Percentiles rank a stretch among this genome's conserved stretches.
These are phyloP conservation scores for Vannuccia rotundouncinata DNA, from an alignment of 2,888 invertebrate genomes.

Conservation along the genomic window DNA sequence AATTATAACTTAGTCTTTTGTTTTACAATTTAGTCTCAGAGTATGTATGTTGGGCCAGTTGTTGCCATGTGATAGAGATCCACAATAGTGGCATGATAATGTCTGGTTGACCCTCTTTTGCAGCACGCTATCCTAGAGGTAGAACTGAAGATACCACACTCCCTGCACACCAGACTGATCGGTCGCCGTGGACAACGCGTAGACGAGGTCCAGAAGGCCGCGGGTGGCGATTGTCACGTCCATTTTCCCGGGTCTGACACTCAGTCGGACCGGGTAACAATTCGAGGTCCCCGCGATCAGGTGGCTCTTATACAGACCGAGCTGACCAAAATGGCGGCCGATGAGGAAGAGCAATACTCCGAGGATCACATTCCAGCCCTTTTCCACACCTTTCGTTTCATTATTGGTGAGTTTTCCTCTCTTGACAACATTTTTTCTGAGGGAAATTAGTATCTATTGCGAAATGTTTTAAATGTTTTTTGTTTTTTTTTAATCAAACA, in stretches of 20 bases:
- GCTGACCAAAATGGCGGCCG: neutral
- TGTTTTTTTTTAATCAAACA: too few relatives aligned
- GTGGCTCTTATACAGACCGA: neutral
- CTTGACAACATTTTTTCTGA: too few relatives aligned
- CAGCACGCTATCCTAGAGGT: conserved; percentile 70
- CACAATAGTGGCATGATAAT: too few relatives aligned
- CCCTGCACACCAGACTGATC: conserved; percentile 85
- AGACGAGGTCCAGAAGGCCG: conserved; percentile 71
- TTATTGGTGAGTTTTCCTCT: conserved; percentile 6
- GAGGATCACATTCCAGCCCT: neutral
- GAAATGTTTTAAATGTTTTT: too few relatives aligned
- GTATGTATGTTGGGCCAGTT: too few relatives aligned
- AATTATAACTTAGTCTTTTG: too few relatives aligned
- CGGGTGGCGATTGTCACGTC: conserved; percentile 89
- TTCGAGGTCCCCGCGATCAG: neutral
- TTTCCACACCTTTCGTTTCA: neutral
- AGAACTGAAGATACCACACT: conserved; percentile 79
- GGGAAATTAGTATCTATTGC: too few relatives aligned
- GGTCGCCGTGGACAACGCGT: conserved; percentile 86
- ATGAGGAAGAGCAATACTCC: neutral
- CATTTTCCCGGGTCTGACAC: conserved; percentile 85
- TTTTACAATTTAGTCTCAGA: too few relatives aligned
- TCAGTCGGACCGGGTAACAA: conserved; percentile 58
- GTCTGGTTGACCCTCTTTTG: too few relatives aligned
- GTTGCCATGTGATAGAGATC: too few relatives aligned